Evolutionary conservation across 2,888 invertebrate species (phyloP), one percentile per base, ranked within the genome.

Genomic region (Helicoverpa assulta): DNA sequence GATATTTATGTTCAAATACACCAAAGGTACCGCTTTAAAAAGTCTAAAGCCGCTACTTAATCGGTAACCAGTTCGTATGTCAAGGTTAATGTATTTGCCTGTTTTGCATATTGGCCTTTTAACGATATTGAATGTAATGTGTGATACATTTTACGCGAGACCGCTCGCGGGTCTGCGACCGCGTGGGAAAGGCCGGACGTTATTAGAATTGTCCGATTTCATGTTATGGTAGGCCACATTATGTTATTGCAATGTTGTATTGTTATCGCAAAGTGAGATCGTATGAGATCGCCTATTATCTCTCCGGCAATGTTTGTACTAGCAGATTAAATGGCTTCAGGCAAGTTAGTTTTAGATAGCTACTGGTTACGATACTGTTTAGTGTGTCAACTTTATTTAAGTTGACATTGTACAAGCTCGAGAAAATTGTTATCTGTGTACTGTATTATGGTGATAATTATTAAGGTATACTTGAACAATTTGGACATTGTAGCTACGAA

Each of bases 71-170:
- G 85, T 88, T 87, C 89, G 89, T 90, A 86, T 90, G 91, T 93
- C 93, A 94, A 93, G 94, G 94, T 88, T 89, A 88, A 89, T 89
- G 62, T 82, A 88, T 90, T 89, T 81, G 85, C 85, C 85, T 87
- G 87, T 88, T 92, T 92, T 89, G 89, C 92, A 92, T 93, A 91
- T 90, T 91, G 92, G 90, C 92, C 90, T 92, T 91, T 90, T 89
- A 89, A 87, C 82, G 88, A 88, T 89, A 88, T 85, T 87, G 84
- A 87, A 86, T 85, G 85, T 88, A 84, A 86, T 73, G 72, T 84
- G 71, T 78, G 78, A 72, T 80, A 79, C 80, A 80, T 84, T 75
- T 85, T 74, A 81, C 74, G 86, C 87, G 85, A 84, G 88, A 90
- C 67, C 85, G 88, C 77, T 77, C 78, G 85, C 83, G 85, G 89